Percentiles rank a stretch among this genome's conserved stretches.
These are phyloP conservation scores for Smutsia gigantea DNA, from an alignment of 2,797 vertebrate species.

Conservation along the genomic window DNA sequence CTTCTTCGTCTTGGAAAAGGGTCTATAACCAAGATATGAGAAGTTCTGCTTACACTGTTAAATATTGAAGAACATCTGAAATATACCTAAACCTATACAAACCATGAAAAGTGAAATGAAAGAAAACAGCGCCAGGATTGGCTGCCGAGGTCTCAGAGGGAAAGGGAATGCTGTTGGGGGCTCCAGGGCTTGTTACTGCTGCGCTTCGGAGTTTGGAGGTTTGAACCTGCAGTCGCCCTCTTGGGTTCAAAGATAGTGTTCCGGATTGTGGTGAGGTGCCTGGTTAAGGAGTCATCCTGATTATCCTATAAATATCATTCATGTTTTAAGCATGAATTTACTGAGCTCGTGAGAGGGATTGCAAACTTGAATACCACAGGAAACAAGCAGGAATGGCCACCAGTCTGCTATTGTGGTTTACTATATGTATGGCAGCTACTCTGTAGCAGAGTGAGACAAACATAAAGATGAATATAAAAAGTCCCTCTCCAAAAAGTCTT, in stretches of 20 bases:
- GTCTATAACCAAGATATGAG: not conserved
- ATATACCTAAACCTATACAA: not conserved
- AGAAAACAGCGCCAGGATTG: not conserved
- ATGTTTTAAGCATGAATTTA: not conserved
- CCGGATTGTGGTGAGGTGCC: too few relatives aligned
- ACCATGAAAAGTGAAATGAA: not conserved
- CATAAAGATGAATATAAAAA: not conserved
- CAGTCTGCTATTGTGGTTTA: not conserved
- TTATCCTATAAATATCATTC: not conserved
- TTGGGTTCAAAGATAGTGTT: not conserved
- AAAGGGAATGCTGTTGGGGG: not conserved
- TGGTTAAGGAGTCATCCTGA: not conserved
- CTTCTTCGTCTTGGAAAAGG: not conserved
- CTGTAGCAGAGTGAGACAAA: not conserved
- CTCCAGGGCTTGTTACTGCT: not conserved
- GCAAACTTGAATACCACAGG: not conserved
- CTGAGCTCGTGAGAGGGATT: not conserved
- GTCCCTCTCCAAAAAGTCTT: not conserved
- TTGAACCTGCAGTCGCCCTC: not conserved
- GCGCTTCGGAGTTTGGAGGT: not conserved
- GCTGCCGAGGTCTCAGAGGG: not conserved
- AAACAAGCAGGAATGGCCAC: not conserved
- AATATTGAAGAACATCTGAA: not conserved
- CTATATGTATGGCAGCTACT: not conserved
- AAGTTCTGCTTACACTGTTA: conserved; percentile 31